Evolutionary conservation across 2,797 vertebrate species (phyloP), one percentile per base, ranked within the genome.

Genomic region (Odontamblyopus rebecca): DNA sequence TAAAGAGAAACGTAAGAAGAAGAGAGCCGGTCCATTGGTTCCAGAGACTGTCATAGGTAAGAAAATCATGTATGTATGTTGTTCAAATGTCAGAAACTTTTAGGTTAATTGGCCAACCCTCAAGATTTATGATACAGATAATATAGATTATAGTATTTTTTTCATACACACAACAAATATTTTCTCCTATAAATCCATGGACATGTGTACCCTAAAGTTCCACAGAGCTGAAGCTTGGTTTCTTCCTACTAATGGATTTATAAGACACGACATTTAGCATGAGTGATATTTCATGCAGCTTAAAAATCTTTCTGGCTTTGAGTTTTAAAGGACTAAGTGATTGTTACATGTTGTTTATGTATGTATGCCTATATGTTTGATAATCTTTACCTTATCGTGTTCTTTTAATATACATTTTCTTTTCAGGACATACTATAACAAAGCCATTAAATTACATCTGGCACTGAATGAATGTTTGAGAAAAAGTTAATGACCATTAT

Each of bases 31-130:
- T 51, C 77, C 78, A 67, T 85, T 92, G 50, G 77, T 89, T 68
- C 67, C 86, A 70, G 92, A 93, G 0, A 86, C 87, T 60, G 77
- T 82, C 4, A 73, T 61, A 91, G 93, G 93, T 93, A 91, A 93
- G 90, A 67, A 62, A 73, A 54, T 12, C 1, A 27, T 11, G 4
- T 19, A 15, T 29, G 26, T 29, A 50, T 27, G 63, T 44, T 59
- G 56, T 59, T 59, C 56, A 29, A 59, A 27, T 27, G 12, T 44
- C 11, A 44, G 11, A 13, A 44, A 3, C 41, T 44, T 44, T 44
- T 44, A 44, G 41, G 51, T 53, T 53, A 53, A 6, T 53, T 53
- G 6, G 18, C 5, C 18, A 53, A n/a, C 51, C 51, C 51, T n/a
- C 19, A 53, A 53, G 18, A 53, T 3, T 44, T 44, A 44, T 44